Conservation (phyloP, 1,140 invertebrate species). For the Theocolax elegans region DNA sequence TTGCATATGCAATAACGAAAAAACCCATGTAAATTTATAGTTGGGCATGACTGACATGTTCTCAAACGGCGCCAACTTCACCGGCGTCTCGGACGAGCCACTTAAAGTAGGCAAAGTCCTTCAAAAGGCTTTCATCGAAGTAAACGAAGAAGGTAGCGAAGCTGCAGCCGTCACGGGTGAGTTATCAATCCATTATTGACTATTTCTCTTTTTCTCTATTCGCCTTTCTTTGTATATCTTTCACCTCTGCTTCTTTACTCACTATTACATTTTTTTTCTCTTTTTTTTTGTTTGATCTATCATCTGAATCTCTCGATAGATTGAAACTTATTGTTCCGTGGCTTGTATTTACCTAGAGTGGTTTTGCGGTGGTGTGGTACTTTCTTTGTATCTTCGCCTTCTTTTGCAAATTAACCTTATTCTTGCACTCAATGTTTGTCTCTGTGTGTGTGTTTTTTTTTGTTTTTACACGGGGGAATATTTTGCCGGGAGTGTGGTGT, state of each 20-base stretch:
- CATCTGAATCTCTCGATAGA: neutral
- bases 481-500: no score
- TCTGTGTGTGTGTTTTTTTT: no score
- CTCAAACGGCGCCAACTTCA: conserved; percentile 65
- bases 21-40: conserved; percentile 47
- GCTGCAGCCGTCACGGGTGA: conserved; percentile 80
- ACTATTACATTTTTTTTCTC: neutral
- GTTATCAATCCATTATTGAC: conserved; percentile 35
- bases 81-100: conserved; percentile 62
- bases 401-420: neutral
- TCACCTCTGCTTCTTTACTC: neutral
- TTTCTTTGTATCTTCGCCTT: neutral
- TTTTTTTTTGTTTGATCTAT: neutral
- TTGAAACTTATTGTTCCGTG: neutral
- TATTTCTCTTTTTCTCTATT: neutral
- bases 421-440: no score
- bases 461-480: no score
- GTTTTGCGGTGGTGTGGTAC: neutral
- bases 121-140: conserved; percentile 73
- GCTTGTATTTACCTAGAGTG: neutral
- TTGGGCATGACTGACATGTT: conserved; percentile 70
- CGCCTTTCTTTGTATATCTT: neutral
- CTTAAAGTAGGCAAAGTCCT: conserved; percentile 68
- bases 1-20: no score
- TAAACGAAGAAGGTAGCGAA: conserved; percentile 77